Percentiles rank a stretch among this genome's conserved stretches.
phyloP scores from a whole-genome alignment of 2,797 vertebrate genomes.

The Muscicapa striata region DNA sequence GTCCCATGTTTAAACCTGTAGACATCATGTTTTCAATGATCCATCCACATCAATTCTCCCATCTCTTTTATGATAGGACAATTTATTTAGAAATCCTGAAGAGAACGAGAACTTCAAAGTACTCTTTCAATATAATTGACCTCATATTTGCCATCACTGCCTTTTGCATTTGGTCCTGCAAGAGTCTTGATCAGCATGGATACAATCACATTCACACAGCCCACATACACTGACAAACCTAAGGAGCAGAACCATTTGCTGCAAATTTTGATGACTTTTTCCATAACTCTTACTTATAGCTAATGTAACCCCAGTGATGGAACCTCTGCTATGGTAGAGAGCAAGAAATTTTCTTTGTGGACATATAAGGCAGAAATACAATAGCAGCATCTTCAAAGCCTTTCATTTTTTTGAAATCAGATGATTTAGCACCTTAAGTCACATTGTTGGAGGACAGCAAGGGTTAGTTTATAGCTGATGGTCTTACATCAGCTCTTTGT shows the following conservation, averaged over 20 bases:
- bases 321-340: background rate
- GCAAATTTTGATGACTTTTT: background rate
- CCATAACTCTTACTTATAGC: background rate
- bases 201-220: background rate
- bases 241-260: background rate
- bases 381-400: background rate
- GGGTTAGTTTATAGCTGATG: background rate
- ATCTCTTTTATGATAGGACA: background rate
- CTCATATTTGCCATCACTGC: background rate
- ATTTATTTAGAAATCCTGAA: background rate
- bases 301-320: background rate
- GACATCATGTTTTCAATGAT: background rate
- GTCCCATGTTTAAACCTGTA: background rate
- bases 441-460: background rate
- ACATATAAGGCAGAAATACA: background rate
- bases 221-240: background rate
- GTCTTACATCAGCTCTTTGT: background rate
- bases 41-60: background rate
- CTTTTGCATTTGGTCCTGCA: conserved; percentile 1
- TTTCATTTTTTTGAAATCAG: background rate
- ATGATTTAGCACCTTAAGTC: background rate
- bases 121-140: background rate
- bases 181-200: background rate
- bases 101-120: background rate
- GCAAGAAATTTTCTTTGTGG: background rate